Evolutionary conservation across 2,113 vertebrate genomes (phyloP).

Genomic region (Megaptera novaeangliae): DNA sequence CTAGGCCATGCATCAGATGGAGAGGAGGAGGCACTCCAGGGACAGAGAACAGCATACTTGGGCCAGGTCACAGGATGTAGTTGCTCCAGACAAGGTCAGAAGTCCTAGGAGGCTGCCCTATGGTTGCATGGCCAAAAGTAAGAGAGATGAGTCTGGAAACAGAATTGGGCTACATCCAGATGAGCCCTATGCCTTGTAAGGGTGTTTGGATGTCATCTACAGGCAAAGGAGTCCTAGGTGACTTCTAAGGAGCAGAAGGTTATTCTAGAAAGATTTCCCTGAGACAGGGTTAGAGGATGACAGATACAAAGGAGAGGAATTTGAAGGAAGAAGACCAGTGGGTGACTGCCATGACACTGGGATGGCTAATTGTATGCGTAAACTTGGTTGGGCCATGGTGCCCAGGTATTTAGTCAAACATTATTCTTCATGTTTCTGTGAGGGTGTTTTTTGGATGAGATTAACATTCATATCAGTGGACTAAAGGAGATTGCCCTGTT

Average conservation of each 20-base stretch:
- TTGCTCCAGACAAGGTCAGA: not conserved
- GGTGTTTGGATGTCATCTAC: not conserved
- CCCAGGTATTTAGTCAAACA: not conserved
- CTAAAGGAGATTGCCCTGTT: not conserved
- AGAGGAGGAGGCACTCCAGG: not conserved
- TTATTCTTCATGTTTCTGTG: not conserved
- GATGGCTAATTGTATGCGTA: not conserved
- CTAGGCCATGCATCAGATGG: not conserved
- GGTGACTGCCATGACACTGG: not conserved
- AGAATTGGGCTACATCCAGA: fast-evolving
- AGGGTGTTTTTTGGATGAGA: not conserved
- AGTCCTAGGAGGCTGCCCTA: not conserved
- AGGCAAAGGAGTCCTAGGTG: not conserved
- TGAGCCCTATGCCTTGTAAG: not conserved
- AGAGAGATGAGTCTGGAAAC: not conserved
- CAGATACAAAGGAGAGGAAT: not conserved
- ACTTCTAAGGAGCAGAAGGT: not conserved
- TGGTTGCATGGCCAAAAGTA: fast-evolving
- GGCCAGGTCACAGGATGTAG: not conserved
- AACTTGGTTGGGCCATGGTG: not conserved
- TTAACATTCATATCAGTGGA: not conserved
- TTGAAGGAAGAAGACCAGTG: not conserved
- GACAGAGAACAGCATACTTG: no score
- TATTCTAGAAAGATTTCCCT: not conserved
- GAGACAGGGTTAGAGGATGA: not conserved